Evolutionary conservation across 2,113 vertebrate species (phyloP).

Genomic region (Nycticorax nycticorax): DNA sequence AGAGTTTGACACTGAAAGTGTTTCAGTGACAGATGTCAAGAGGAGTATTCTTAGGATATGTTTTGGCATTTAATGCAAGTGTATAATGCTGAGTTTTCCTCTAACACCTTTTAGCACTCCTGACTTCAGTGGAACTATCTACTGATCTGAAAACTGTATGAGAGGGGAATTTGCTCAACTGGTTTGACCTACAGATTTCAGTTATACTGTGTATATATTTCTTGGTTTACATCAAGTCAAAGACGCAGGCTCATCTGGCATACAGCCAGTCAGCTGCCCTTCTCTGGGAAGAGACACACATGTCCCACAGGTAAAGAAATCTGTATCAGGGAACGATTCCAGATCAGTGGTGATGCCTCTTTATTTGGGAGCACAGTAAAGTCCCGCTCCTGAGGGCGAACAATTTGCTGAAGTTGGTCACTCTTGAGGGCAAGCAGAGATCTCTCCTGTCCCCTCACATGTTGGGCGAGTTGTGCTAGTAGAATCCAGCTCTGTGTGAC

Average conservation of each 20-base stretch:
- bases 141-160: not conserved
- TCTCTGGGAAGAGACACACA: not conserved
- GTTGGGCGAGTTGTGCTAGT: not conserved
- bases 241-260: not conserved
- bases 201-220: not conserved
- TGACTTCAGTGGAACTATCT: slow-evolving; percentile 35
- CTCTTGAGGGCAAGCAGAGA: not conserved
- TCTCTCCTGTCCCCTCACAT: not conserved
- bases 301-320: not conserved
- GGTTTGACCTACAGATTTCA: not conserved
- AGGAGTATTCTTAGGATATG: not conserved
- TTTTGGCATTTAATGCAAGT: slow-evolving; percentile 13
- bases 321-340: not conserved
- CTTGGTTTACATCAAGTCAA: not conserved
- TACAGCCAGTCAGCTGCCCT: not conserved
- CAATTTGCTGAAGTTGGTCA: not conserved
- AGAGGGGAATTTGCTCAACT: not conserved
- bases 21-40: not conserved
- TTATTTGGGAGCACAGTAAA: not conserved
- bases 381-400: not conserved
- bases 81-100: not conserved
- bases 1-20: not conserved
- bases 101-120: not conserved
- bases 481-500: not conserved
- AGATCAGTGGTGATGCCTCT: not conserved